Base-by-base conservation (phyloP, 2,888 invertebrate species). In the Aethes cnicana region DNA sequence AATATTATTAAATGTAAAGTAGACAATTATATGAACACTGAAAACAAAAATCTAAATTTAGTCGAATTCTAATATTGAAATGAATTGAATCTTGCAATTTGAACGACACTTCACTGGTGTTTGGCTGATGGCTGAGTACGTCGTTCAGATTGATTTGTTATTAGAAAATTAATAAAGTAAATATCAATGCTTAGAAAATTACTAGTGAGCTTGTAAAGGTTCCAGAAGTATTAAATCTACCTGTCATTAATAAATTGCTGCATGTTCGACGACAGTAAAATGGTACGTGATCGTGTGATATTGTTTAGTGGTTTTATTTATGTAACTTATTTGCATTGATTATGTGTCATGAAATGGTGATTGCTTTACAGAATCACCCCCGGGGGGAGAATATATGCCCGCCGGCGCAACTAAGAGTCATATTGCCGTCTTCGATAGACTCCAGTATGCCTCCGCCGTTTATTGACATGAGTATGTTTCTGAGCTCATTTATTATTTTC, bases 261-360 rank as follows among this genome's bases (percentile, higher is more conserved):
- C 39, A 52, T 52, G 52, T 52, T 33, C 23, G 46, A 52, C 32
- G 46, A 46, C 16, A 55, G 43, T 52, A 66, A 63, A 62, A 70
- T 69, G 68, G 69, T 68, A 64, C 53, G 62, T 62, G 68, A 64
- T 63, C 17, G 26, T 42, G 28, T 37, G 35, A 28, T 20, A 44
- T 37, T 50, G 69, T 72, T 60, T 63, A 72, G 70, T 76, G 81
- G 79, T 84, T 84, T n/a, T 86, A 81, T 83, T 75, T 85, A 78
- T 74, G 69, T 81, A 81, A 78, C 75, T 76, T 52, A 63, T 60
- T 68, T 70, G 69, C 63, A 64, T 72, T 64, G 65, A 63, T 63
- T 58, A 66, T 64, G 63, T 63, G 68, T 65, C 72, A 74, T 78
- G 75, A 79, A 79, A 78, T 58, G 50, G 52, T 63, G 66, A 56